phyloP scores from a whole-genome alignment of 2,113 vertebrate genomes.

The Panurus biarmicus region DNA sequence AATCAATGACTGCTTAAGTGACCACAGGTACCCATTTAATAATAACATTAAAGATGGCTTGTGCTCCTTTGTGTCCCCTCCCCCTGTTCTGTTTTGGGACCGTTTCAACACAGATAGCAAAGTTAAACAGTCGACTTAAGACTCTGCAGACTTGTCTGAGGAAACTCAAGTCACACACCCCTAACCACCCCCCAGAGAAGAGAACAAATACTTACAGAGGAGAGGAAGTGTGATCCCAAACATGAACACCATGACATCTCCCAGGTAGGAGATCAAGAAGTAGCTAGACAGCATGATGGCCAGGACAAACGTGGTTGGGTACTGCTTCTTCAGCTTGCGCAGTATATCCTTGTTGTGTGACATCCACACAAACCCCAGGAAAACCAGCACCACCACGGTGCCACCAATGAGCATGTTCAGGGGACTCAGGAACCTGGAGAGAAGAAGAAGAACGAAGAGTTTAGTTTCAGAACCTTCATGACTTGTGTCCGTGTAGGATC shows the following conservation, averaged over 20 bases:
- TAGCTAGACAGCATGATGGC: constrained; percentile 84
- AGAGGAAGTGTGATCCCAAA: constrained; percentile 89
- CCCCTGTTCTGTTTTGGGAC: background rate
- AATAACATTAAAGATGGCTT: background rate
- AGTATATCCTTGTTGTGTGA: constrained; percentile 83
- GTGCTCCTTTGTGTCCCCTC: background rate
- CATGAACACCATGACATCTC: constrained; percentile 91
- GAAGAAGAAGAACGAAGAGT: background rate
- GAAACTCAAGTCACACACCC: background rate
- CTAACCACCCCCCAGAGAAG: background rate
- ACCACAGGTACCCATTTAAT: background rate
- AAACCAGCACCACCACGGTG: constrained; percentile 80
- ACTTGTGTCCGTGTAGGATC: background rate
- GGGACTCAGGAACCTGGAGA: constrained; percentile 84
- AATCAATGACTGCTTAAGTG: background rate
- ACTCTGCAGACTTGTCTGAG: background rate
- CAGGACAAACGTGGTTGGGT: constrained; percentile 79
- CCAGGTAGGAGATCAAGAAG: constrained; percentile 86
- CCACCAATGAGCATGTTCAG: constrained; percentile 86
- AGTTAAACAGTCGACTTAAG: background rate
- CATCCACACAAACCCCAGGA: constrained; percentile 83
- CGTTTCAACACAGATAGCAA: background rate
- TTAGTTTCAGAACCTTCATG: background rate
- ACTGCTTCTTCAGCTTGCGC: constrained; percentile 83
- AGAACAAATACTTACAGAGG: constrained; percentile 76